Evolutionary conservation across 2,888 invertebrate genomes (phyloP), one percentile per base, ranked within the genome.

Genomic region (Melinaea marsaeus): DNA sequence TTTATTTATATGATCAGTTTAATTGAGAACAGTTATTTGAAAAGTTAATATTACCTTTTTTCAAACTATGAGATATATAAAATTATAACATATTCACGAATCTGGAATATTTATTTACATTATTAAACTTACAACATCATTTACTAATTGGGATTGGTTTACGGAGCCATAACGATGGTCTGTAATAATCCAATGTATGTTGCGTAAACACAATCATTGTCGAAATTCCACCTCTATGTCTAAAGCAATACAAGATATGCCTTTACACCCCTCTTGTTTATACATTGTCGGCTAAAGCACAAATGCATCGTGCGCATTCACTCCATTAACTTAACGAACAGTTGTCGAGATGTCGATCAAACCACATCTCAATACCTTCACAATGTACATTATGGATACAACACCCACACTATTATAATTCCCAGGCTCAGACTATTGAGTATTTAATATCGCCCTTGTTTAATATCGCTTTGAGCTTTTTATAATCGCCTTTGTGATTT

Each of bases 281-380:
- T 76, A 72, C 68, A 71, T 70, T 71, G 75, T 75, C 75, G 78
- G 77, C 74, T 74, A 71, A 70, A 65, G 74, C 75, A 82, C 83
- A 86, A 84, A 86, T 80, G 83, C 76, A 78, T 79, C 77, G 79
- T 76, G 74, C 76, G 78, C 81, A 75, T 77, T 80, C 83, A 80
- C 81, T 86, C 88, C 86, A 89, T 90, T 90, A 89, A 85, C 78
- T 88, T 90, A 88, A 90, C 88, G 88, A 88, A 88, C 85, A 81
- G 87, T 88, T 88, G 89, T 89, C 89, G 83, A 88, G 87, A 88
- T 85, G 89, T 89, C 90, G 84, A 88, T 90, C 90, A 90, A 84
- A 84, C 84, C 84, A 81, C 79, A 80, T 84, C 85, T 85, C 84
- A 85, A 85, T 85, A 83, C 86, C 79, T 76, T 74, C 77, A 75